Evolutionary conservation across 2,888 invertebrate species (phyloP), one percentile per base, ranked within the genome.

Genomic region (Hyppa rectilinea): DNA sequence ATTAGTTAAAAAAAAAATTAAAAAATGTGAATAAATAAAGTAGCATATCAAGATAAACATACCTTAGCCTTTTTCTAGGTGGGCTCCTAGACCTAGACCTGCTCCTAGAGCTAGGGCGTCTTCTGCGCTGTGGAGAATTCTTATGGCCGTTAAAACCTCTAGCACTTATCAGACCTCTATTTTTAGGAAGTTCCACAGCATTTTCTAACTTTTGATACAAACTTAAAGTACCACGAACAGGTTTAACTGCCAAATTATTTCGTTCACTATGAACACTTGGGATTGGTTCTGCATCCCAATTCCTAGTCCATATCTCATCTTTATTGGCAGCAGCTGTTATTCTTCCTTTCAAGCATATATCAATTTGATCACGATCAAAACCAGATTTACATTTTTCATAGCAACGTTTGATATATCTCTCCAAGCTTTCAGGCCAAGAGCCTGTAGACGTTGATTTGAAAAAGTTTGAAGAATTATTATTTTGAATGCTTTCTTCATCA

Each of bases 261-360:
- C 97, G 96, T 91, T 98, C 98, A 91, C 98, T 98, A 89, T 98
- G 97, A 66, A 98, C 98, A 92, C 97, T 98, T 52, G 99, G 99
- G 83, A 99, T 96, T 40, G 99, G 98, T 92, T 99, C 99, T 79
- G 97, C 97, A 86, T 98, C 98, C 99, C 99, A 99, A 95, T 99
- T 98, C 89, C 98, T 98, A 2, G 97, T 97, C 97, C 98, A 98
- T 55, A 99, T 96, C 82, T 98, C 98, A 78, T 98, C 98, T 87
- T 98, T 98, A 89, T 98, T 98, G 58, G 99, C 98, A 23, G 99
- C 98, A 70, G 98, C 97, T 64, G 98, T 99, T 78, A 99, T 98
- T 94, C 99, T 98, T 49, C 99, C 99, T 93, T 99, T 99, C 70
- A 99, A 96, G 87, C 98, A 98, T 81, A 98, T 98, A 92, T 99